Base-by-base conservation (phyloP, 1,140 invertebrate species). In the Physella acuta region DNA sequence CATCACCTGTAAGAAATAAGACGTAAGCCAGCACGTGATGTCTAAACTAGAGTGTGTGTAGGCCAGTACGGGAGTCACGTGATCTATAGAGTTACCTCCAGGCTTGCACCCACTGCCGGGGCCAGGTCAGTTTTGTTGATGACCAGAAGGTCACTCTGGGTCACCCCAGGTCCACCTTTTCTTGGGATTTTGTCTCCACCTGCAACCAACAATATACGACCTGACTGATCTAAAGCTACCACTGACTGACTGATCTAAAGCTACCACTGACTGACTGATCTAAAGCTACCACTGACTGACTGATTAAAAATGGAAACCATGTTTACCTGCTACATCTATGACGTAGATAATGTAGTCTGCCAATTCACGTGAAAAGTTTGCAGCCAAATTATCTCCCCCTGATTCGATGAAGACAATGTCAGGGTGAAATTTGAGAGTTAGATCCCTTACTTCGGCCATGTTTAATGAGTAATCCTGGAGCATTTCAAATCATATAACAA, bases 271-370 rank as follows among this genome's bases (percentile, higher is more conserved):
- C 44, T 11, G n/a, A n/a, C n/a, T n/a, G n/a, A n/a, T n/a, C n/a
- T n/a, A n/a, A n/a, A n/a, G n/a, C n/a, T n/a, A n/a, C n/a, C n/a
- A n/a, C n/a, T n/a, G n/a, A n/a, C n/a, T n/a, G n/a, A n/a, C 8
- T 24, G 8, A 28, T 24, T 55, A 55, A 14, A 14, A 28, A 55
- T 55, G 53, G 26, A n/a, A 28, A 55, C 53, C 53, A 14, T 28
- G 34, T n/a, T 53, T 52, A 80, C 81, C 82, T 59, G 82, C 76
- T 26, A 85, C 84, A 73, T 85, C 84, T 51, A 85, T 85, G 49
- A 85, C 80, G 67, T 85, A 85, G 33, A 85, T 84, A 39, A 84
- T 85, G 67, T 82, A 85, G 76, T 85, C 84, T 14, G 84, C 84
- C 8, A 85, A 72, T 56, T 85, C 84, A 65, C 81, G 71, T 70